These are phyloP conservation scores for Scaptomyza pallida DNA, from an alignment of 1,140 invertebrate genomes.

Conservation along the genomic window DNA sequence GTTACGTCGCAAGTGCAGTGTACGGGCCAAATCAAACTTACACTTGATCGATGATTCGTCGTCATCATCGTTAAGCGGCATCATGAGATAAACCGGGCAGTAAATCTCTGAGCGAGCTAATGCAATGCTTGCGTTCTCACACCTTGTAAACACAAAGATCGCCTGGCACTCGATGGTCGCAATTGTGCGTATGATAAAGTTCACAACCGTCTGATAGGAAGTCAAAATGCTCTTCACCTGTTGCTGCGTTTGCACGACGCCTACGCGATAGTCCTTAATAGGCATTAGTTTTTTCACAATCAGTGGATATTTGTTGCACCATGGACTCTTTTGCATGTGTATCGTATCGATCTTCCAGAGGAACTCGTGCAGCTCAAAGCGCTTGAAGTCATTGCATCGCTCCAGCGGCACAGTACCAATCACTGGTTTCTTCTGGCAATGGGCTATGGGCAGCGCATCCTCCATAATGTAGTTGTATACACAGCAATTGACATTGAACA, in stretches of 20 bases:
- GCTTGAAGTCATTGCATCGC: constrained; percentile 75
- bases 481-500: constrained; percentile 62
- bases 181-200: constrained; percentile 79
- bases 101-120: constrained; percentile 70
- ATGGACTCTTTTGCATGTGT: constrained; percentile 79
- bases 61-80: constrained; percentile 56
- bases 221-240: constrained; percentile 64
- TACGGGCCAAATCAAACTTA: constrained; percentile 57
- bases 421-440: constrained; percentile 67
- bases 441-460: constrained; percentile 71
- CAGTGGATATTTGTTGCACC: constrained; percentile 78
- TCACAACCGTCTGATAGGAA: constrained; percentile 70
- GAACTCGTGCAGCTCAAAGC: constrained; percentile 75
- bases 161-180: constrained; percentile 79
- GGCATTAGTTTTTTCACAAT: constrained; percentile 81
- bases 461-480: constrained; percentile 75
- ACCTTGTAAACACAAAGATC: constrained; percentile 65
- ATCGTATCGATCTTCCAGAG: constrained; percentile 74
- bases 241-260: constrained; percentile 54
- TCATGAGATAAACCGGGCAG: constrained; percentile 72
- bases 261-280: constrained; percentile 64
- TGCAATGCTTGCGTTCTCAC: constrained; percentile 67
- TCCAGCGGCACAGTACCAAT: constrained; percentile 76
- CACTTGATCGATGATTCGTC: constrained; percentile 45
- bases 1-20: constrained; percentile 66